Base-by-base conservation (phyloP, 2,888 invertebrate species). In the Protonemura montana region DNA sequence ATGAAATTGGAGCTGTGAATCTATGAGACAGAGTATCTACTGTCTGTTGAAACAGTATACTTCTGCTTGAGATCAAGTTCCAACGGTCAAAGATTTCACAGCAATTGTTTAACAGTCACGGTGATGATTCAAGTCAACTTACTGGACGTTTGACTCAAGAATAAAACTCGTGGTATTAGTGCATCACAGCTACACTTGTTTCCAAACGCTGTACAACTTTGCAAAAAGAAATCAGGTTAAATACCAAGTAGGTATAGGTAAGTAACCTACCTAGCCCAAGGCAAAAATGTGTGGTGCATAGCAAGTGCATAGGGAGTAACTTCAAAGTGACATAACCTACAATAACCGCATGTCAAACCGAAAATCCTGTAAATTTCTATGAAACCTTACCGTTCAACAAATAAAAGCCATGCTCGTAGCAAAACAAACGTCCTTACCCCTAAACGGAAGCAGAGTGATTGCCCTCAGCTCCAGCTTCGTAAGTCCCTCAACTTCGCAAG, bases 261-360 rank as follows among this genome's bases (percentile, higher is more conserved):
- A n/a, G n/a, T n/a, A n/a, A n/a, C n/a, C n/a, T n/a, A n/a, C 13
- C 13, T 41, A 41, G 41, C 41, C 41, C 13, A 5, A 41, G 41
- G 41, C 41, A 41, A 41, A 41, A 41, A 41, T 41, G 41, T 41
- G 5, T 59, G 59, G 59, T 21, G 16, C 21, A 10, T 16, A 21
- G 59, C 13, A 59, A 59, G 21, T 16, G 21, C 21, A 21, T 16
- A 13, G 13, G 59, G 3, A 16, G 59, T 59, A 7, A 59, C 59
- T 59, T 59, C 59, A 59, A 59, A 59, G 6, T 59, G 59, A 59
- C 59, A 59, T 59, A 59, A 59, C 59, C 59, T 59, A 59, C 59
- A 59, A 59, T 59, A 59, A 59, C 59, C 59, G 13, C 59, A 59
- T 7, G 59, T 2, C 59, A 59, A 59, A 10, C 3, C 21, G 59